A percentile compares a stretch with the other conserved stretches of the same genome.
phyloP scores from a whole-genome alignment of 2,113 vertebrate species.

The Acrocephalus kingi region DNA sequence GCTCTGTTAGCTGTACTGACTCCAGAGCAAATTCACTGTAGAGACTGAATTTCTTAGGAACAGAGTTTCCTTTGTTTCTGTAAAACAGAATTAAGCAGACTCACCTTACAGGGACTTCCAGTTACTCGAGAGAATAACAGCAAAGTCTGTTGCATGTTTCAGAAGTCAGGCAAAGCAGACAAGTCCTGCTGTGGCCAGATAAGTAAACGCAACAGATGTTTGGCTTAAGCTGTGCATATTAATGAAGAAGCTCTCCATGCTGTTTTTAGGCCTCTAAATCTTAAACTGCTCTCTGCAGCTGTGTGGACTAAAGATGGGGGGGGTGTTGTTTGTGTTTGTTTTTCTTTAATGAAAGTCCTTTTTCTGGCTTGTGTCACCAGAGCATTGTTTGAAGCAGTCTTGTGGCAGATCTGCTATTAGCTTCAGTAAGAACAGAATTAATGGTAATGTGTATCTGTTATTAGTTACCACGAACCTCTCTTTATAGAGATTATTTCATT shows the following conservation, averaged over 20 bases:
- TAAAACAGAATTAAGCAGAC: not conserved
- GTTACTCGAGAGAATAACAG: not conserved
- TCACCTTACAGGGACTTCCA: not conserved
- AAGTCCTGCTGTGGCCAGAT: slow-evolving; percentile 26
- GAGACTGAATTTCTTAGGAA: not conserved
- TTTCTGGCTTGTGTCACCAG: not conserved
- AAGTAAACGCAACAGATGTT: slow-evolving; percentile 29
- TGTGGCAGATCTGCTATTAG: not conserved
- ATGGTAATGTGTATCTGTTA: not conserved
- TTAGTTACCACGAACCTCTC: not conserved
- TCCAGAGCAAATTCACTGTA: not conserved
- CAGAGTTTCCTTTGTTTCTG: not conserved
- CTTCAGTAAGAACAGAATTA: not conserved
- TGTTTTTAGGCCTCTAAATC: slow-evolving; percentile 28
- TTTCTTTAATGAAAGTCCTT: not conserved
- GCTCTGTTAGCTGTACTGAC: not conserved
- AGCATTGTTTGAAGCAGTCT: not conserved
- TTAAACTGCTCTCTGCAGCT: slow-evolving; percentile 37
- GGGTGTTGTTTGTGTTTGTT: not conserved
- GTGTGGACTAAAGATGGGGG: not conserved
- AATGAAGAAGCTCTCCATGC: not conserved
- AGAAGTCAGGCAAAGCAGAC: not conserved
- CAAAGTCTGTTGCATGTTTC: not conserved
- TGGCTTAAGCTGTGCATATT: slow-evolving; percentile 20
- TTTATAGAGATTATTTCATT: not conserved